Conservation (phyloP, 1,140 invertebrate species). For the Drosophila arizonae region DNA sequence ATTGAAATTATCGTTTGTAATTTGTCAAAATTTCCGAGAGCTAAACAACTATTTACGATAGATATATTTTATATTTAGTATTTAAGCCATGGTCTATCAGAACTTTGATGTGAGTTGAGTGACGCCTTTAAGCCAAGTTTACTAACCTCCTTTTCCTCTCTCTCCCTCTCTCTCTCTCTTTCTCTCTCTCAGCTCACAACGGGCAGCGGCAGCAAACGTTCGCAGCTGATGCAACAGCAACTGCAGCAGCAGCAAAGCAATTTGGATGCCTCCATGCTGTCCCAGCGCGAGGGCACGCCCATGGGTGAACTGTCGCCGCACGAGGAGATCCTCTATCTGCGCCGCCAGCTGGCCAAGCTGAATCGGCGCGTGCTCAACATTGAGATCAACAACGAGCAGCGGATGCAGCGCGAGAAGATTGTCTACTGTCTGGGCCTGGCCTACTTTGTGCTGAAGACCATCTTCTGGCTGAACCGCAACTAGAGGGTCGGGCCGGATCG, state of each 20-base stretch:
- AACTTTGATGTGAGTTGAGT: constrained; percentile 21
- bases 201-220: constrained; percentile 75
- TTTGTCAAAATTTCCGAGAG: constrained; percentile 20
- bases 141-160: background rate
- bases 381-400: constrained; percentile 90
- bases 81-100: constrained; percentile 44
- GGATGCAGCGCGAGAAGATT: constrained; percentile 92
- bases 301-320: constrained; percentile 87
- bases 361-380: constrained; percentile 93
- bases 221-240: constrained; percentile 53
- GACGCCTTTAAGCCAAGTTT: no score
- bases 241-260: constrained; percentile 54
- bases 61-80: constrained; percentile 10
- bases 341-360: constrained; percentile 91
- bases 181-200: constrained; percentile 60
- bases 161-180: background rate
- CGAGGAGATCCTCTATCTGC: constrained; percentile 91
- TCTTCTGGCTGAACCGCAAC: constrained; percentile 91
- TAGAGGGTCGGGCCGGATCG: constrained; percentile 61
- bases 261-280: constrained; percentile 67
- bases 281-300: constrained; percentile 86
- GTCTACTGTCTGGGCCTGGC: constrained; percentile 91
- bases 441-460: constrained; percentile 92
- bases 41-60: background rate
- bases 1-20: background rate